Percentiles rank a stretch among this genome's conserved stretches.
Conservation (phyloP, 2,888 invertebrate genomes). For the Crepidodera aurea region DNA sequence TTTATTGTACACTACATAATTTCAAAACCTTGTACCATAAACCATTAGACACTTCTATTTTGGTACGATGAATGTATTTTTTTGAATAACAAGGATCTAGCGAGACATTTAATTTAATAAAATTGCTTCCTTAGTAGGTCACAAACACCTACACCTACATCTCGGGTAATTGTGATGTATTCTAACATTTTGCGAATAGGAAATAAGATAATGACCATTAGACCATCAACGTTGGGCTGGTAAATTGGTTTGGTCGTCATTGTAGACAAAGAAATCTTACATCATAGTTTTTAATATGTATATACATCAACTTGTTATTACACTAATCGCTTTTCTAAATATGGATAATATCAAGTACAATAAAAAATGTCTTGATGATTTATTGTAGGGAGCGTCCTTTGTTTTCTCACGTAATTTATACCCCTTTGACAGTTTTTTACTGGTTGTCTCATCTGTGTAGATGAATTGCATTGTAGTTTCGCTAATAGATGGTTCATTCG, state of each 20-base stretch:
- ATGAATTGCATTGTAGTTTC: too few relatives aligned
- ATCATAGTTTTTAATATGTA: constrained; percentile 10
- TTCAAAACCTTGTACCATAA: too few relatives aligned
- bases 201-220: constrained; percentile 13
- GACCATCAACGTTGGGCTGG: constrained; percentile 4
- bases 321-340: neutral
- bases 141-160: constrained; percentile 25
- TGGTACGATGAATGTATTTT: neutral
- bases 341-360: neutral
- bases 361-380: too few relatives aligned
- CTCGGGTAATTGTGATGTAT: constrained; percentile 16
- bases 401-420: too few relatives aligned
- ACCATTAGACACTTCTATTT: neutral
- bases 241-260: constrained; percentile 4
- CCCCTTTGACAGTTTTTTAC: too few relatives aligned
- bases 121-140: constrained; percentile 26
- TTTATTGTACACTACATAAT: neutral
- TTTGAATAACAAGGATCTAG: constrained; percentile 5
- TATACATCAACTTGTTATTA: neutral
- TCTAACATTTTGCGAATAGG: constrained; percentile 22
- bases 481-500: too few relatives aligned
- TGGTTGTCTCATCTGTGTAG: too few relatives aligned
- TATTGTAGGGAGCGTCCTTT: too few relatives aligned
- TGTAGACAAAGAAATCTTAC: constrained; percentile 13
- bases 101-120: constrained; percentile 17